Base-by-base conservation (phyloP, 2,797 vertebrate species). In the Lophotriccus pileatus region DNA sequence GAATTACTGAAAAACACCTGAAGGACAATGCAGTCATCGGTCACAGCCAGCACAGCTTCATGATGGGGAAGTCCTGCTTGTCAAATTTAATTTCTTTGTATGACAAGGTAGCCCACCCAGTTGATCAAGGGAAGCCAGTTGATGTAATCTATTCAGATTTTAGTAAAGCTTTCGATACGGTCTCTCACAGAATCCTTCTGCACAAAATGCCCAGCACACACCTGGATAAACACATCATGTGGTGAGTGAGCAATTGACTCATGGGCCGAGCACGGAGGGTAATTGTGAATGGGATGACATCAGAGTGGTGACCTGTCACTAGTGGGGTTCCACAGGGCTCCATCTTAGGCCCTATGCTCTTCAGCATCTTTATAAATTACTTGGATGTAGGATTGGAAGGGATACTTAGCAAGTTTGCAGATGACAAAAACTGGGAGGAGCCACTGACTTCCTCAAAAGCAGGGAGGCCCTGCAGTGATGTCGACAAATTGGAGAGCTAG, bases 151-250 rank as follows among this genome's bases (percentile, higher is more conserved):
- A 34, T 77, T 11, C 30, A 18, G 27, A 64, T 46, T 84, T 77
- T 39, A 0, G 0, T 36, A 46, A 39, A 34, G 14, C 8, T 58
- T 58, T 39, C 2, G 0, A 19, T 64, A 30, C 8, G 23, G 18
- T 20, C 62, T n/a, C 11, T 9, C 6, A 44, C 3, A 32, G 41
- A 4, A n/a, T 44, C 10, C 41, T 64, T 32, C 62, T 44, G 62
- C 30, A 64, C 41, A 23, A n/a, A 24, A 24, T n/a, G 21, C 23
- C 41, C 21, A n/a, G 6, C 28, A 22, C 14, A 15, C 14, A 44
- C 10, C 41, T 64, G 30, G 41, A n/a, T 17, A n/a, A 44, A 44
- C 22, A 64, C 15, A n/a, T n/a, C 30, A n/a, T 9, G 21, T 24
- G 21, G 21, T n/a, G 21, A 10, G 22, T 44, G 30, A 64, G 15